phyloP scores from a whole-genome alignment of 2,888 invertebrate species.

The Ormyrus rosae region DNA sequence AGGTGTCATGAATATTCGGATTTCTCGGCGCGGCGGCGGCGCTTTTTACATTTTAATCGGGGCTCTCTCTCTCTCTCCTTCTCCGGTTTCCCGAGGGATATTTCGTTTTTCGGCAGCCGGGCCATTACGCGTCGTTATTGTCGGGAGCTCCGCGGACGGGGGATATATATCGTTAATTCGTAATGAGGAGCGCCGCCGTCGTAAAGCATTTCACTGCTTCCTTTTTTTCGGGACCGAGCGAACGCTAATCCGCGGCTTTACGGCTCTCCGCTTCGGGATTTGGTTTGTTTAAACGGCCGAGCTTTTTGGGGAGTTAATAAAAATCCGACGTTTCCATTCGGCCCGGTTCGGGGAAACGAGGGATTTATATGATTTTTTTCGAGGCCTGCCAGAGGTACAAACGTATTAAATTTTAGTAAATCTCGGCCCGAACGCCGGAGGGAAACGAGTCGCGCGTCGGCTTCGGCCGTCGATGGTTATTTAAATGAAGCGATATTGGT shows the following conservation, averaged over 20 bases:
- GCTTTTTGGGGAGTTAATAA: constrained; percentile 41
- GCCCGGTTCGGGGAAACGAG: constrained; percentile 18
- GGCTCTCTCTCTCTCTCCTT: not conserved
- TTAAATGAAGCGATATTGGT: too few species aligned
- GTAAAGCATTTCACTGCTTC: constrained; percentile 31
- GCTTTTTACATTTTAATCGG: constrained; percentile 54
- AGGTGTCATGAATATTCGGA: constrained; percentile 51
- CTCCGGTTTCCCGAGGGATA: not conserved
- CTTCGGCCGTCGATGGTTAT: too few species aligned
- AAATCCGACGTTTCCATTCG: constrained; percentile 41
- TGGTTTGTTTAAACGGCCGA: constrained; percentile 44
- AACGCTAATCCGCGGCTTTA: constrained; percentile 45
- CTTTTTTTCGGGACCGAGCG: not conserved
- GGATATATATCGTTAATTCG: constrained; percentile 52
- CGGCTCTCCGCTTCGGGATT: constrained; percentile 19
- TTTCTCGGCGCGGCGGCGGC: constrained; percentile 6
- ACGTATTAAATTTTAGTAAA: too few species aligned
- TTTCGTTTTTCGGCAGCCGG: not conserved
- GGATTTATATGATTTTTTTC: constrained; percentile 18
- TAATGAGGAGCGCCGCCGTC: constrained; percentile 46
- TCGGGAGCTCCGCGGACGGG: not conserved
- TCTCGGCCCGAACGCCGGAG: too few species aligned
- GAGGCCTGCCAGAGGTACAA: too few species aligned
- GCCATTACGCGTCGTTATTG: constrained; percentile 42
- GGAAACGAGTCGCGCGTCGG: too few species aligned